A percentile compares a stretch with the other conserved stretches of the same genome.
Evolutionary conservation across 2,113 vertebrate genomes (phyloP).

Genomic region (Ammodramus savannarum): DNA sequence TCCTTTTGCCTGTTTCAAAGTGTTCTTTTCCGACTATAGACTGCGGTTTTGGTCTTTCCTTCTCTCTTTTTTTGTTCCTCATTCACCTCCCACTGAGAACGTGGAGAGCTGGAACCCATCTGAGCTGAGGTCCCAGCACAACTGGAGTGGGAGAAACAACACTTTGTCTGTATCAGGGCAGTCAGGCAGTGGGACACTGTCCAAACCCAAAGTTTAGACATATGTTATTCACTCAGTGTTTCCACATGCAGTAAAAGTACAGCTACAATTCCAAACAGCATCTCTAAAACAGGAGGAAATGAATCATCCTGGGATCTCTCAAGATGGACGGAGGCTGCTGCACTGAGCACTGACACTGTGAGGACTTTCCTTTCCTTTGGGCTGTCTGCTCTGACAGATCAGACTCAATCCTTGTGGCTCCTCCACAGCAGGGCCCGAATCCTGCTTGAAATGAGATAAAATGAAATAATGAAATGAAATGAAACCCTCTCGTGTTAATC

Average conservation of each 20-base stretch:
- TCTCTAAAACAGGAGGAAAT: slow-evolving; percentile 21
- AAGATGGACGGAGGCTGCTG: not conserved
- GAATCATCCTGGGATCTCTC: not conserved
- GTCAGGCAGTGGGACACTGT: slow-evolving; percentile 5
- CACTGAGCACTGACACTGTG: not conserved
- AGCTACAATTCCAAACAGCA: slow-evolving; percentile 29
- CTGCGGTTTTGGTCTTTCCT: not conserved
- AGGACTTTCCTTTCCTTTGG: not conserved
- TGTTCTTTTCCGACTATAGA: not conserved
- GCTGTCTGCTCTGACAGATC: not conserved
- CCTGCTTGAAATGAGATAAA: not conserved
- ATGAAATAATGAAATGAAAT: too few relatives aligned
- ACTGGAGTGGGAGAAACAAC: not conserved
- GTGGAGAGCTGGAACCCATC: not conserved
- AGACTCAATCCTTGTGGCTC: not conserved
- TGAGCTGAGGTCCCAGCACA: not conserved
- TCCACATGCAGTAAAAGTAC: slow-evolving; percentile 47
- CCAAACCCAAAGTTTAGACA: slow-evolving; percentile 29
- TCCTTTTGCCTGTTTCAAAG: not conserved
- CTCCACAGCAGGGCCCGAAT: not conserved
- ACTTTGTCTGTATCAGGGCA: not conserved
- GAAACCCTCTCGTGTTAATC: not conserved
- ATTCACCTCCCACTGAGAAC: not conserved
- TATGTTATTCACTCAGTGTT: slow-evolving; percentile 55
- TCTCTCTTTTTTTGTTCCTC: not conserved